These are phyloP conservation scores for Drosophila mimetica DNA, from an alignment of 2,888 invertebrate species.

Conservation along the genomic window DNA sequence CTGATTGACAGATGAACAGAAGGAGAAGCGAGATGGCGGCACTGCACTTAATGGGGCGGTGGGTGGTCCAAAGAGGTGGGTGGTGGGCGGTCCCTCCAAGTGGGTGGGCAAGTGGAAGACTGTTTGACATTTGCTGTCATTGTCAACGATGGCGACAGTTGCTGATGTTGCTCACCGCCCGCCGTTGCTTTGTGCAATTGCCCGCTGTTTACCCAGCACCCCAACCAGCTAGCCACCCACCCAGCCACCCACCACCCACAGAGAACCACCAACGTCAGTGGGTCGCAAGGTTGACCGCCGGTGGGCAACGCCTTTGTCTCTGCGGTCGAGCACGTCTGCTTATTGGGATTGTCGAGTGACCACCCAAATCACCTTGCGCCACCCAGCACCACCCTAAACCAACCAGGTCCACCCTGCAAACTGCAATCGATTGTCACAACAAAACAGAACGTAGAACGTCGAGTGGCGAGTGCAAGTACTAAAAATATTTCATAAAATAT, in stretches of 20 bases:
- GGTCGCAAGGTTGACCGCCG: slow-evolving; percentile 24
- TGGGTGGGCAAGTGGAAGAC: slow-evolving; percentile 30
- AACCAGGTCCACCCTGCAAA: slow-evolving; percentile 15
- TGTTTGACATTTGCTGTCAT: slow-evolving; percentile 77
- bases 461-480: slow-evolving; percentile 18
- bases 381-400: not conserved
- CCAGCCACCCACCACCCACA: not conserved
- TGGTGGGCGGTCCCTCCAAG: not conserved
- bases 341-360: slow-evolving; percentile 35
- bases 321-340: slow-evolving; percentile 42
- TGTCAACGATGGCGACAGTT: slow-evolving; percentile 63
- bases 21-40: slow-evolving; percentile 20
- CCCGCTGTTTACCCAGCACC: slow-evolving; percentile 50
- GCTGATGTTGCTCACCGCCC: slow-evolving; percentile 45
- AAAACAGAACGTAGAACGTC: slow-evolving; percentile 16
- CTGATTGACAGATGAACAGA: slow-evolving; percentile 44
- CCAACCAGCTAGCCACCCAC: not conserved
- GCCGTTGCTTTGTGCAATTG: slow-evolving; percentile 56
- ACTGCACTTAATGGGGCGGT: slow-evolving; percentile 31
- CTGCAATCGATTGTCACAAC: slow-evolving; percentile 54
- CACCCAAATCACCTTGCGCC: slow-evolving; percentile 9
- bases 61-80: not conserved
- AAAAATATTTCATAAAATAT: slow-evolving; percentile 51
- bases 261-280: not conserved
- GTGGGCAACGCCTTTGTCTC: slow-evolving; percentile 51